Evolutionary conservation across 2,797 vertebrate genomes (phyloP), one percentile per base, ranked within the genome.

Genomic region (Discoglossus pictus): DNA sequence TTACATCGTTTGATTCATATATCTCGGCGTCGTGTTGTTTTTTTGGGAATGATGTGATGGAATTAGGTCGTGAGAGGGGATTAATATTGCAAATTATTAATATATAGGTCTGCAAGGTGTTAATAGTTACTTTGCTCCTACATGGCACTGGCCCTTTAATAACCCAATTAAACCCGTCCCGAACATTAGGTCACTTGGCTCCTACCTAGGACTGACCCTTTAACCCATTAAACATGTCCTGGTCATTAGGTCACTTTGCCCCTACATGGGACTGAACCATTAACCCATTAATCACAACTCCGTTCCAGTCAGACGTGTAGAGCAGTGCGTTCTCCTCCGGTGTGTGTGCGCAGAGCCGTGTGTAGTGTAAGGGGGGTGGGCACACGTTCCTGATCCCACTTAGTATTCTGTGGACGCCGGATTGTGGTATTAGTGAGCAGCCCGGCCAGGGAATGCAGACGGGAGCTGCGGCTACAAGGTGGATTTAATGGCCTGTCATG

Each of bases 361-460:
- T 35, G 40, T 61, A n/a, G 59, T 43, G 67, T 34, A 42, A 21
- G 51, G 58, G 51, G 64, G 44, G n/a, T n/a, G n/a, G n/a, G n/a
- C n/a, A n/a, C n/a, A n/a, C n/a, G n/a, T n/a, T 40, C 59, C 36
- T 60, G 40, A 58, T 51, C 59, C 68, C 68, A 63, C 68, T 71
- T 71, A 64, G 68, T 64, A 71, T 71, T 71, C 68, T 55, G 61
- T 27, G 61, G 68, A 64, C 60, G 61, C 62, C 15, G 53, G 31
- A 54, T 48, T 51, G 40, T 56, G 42, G 61, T 58, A 64, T 58
- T 71, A 64, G 35, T 55, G 64, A 53, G 68, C 67, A 70, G 67
- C 59, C 53, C 65, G 42, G 59, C 36, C 42, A 16, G 59, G 36
- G 48, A 46, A 25, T 39, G 48, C n/a, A 21, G 15, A 68, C 36